Base-by-base conservation (phyloP, 2,888 invertebrate genomes). In the Brachynemurus nebulosus region DNA sequence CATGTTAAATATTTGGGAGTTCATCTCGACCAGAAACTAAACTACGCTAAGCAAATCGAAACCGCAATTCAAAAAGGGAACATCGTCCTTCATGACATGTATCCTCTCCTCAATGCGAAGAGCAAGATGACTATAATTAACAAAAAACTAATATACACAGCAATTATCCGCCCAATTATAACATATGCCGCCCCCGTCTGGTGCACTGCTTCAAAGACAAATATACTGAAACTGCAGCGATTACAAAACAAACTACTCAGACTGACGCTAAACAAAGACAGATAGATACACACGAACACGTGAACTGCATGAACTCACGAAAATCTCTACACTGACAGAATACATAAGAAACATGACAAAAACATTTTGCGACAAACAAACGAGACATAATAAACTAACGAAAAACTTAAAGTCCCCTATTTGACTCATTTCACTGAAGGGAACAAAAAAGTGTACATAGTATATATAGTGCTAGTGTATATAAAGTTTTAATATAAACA, bases 121-220 rank as follows among this genome's bases (percentile, higher is more conserved):
- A 52, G 51, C 21, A 21, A 23, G 4, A 8, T 52, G 3, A 46
- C 43, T 14, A 37, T 8, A 16, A 23, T 30, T 3, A 56, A 56
- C 17, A 55, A 56, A 47, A 47, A 44, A 46, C n/a, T 54, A 17
- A 50, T 56, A n/a, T 56, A 57, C 14, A 53, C 45, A 46, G 47
- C 48, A 40, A 44, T 54, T 7, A 34, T 54, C 4, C 47, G 53
- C 44, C 53, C 54, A 1, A 52, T 53, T 6, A 35, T 53, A 7
- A 35, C 42, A 8, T 55, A 53, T 38, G 54, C 51, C 7, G 40
- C 50, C n/a, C 53, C 51, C 20, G 46, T 47, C 0, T 55, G 53
- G 53, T 50, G 51, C 21, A 41, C 44, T n/a, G 39, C 44, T 9
- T 40, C 52, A 4, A 21, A 23, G 5, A 48, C 45, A 3, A 42